These are phyloP conservation scores for Chymomyza amoena DNA, from an alignment of 2,888 invertebrate genomes.

Conservation along the genomic window DNA sequence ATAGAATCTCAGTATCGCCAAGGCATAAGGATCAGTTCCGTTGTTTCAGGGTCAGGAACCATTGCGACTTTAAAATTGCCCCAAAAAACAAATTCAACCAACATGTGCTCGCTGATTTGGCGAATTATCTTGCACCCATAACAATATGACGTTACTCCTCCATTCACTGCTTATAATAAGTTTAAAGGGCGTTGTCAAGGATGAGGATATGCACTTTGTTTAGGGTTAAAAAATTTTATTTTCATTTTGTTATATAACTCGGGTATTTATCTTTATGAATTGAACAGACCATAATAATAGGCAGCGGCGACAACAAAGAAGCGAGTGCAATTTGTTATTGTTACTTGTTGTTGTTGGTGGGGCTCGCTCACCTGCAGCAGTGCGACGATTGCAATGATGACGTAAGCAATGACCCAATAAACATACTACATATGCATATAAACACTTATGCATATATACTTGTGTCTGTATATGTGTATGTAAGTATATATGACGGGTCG, in stretches of 20 bases:
- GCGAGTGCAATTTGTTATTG: not conserved
- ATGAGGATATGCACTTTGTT: not conserved
- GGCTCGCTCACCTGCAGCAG: slow-evolving; percentile 39
- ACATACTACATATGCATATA: slow-evolving; percentile 44
- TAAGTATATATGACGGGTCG: slow-evolving; percentile 10
- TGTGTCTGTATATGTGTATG: slow-evolving; percentile 52
- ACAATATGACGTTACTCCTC: not conserved
- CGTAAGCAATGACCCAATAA: slow-evolving; percentile 72
- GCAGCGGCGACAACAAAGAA: not conserved
- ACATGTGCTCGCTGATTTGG: not conserved
- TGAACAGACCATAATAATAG: slow-evolving; percentile 15
- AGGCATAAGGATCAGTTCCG: no score
- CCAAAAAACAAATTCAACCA: no score
- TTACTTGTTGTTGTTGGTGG: not conserved
- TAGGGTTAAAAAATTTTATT: not conserved
- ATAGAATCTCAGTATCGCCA: no score
- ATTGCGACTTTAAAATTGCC: no score
- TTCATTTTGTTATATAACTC: slow-evolving; percentile 27
- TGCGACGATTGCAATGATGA: slow-evolving; percentile 52
- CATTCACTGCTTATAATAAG: not conserved
- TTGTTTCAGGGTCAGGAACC: no score
- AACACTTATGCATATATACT: slow-evolving; percentile 35
- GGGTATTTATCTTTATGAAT: slow-evolving; percentile 38
- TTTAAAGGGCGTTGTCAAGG: not conserved
- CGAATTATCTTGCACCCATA: not conserved